These are phyloP conservation scores for Hypena proboscidalis DNA, from an alignment of 2,888 invertebrate species.

Conservation along the genomic window DNA sequence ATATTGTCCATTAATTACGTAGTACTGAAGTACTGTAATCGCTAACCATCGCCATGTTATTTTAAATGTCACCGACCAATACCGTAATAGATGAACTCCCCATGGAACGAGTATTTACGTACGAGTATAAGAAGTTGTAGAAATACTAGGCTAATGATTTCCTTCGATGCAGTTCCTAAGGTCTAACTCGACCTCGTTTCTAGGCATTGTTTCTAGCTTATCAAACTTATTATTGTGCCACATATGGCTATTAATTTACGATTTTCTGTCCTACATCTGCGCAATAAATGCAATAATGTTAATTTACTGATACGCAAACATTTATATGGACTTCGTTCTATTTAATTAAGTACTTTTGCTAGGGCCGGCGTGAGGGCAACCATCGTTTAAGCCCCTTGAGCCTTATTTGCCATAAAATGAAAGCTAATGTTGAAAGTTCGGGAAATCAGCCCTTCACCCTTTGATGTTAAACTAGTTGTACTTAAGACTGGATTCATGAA, in stretches of 20 bases:
- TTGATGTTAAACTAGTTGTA: constrained; percentile 16
- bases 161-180: constrained; percentile 56
- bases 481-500: constrained; percentile 1
- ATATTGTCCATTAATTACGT: too few relatives aligned
- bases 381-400: constrained; percentile 7
- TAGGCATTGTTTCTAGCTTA: constrained; percentile 67
- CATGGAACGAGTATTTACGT: constrained; percentile 30
- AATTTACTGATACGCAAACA: constrained; percentile 33
- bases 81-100: constrained; percentile 11
- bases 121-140: constrained; percentile 21
- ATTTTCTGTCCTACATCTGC: constrained; percentile 66
- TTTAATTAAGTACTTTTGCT: constrained; percentile 13
- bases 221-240: constrained; percentile 62
- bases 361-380: neutral
- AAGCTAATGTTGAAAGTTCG: constrained; percentile 18
- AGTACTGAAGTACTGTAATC: constrained; percentile 6
- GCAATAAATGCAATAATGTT: constrained; percentile 49
- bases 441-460: constrained; percentile 10
- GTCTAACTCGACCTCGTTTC: constrained; percentile 63
- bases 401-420: constrained; percentile 23
- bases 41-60: constrained; percentile 15
- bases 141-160: constrained; percentile 71
- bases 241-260: constrained; percentile 61
- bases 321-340: constrained; percentile 17
- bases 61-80: constrained; percentile 18